Percentiles rank a stretch among this genome's conserved stretches.
Evolutionary conservation across 2,113 vertebrate species (phyloP).

Genomic region (Mormyrus iriodes): DNA sequence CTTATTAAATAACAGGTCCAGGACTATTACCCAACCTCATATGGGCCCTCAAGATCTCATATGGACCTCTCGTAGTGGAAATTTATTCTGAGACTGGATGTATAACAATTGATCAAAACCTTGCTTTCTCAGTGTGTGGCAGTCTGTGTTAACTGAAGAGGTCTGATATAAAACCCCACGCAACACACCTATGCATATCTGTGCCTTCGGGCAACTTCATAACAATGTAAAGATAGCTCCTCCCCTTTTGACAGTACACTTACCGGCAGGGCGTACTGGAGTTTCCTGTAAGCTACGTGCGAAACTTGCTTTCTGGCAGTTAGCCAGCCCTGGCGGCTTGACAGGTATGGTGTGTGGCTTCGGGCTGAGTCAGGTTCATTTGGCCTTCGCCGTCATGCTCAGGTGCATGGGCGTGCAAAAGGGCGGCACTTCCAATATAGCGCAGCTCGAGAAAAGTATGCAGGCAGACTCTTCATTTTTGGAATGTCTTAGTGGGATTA

Average conservation of each 20-base stretch:
- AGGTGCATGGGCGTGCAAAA: neutral
- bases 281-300: slow-evolving; percentile 29
- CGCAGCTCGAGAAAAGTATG: neutral
- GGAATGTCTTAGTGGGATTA: neutral
- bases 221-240: neutral
- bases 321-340: neutral
- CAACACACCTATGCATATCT: neutral
- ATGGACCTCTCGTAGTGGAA: neutral
- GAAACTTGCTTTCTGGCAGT: neutral
- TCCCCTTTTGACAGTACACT: slow-evolving; percentile 11
- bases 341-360: neutral
- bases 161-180: neutral
- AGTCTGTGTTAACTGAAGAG: neutral
- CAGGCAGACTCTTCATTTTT: neutral
- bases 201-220: neutral
- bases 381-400: neutral
- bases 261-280: neutral
- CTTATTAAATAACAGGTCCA: too few relatives aligned
- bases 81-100: neutral
- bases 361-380: neutral
- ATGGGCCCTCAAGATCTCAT: too few relatives aligned
- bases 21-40: too few relatives aligned
- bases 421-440: neutral
- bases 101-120: neutral
- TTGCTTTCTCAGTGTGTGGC: neutral